Evolutionary conservation across 2,797 vertebrate genomes (phyloP), one percentile per base, ranked within the genome.

Genomic region (Chloroceryle inda): DNA sequence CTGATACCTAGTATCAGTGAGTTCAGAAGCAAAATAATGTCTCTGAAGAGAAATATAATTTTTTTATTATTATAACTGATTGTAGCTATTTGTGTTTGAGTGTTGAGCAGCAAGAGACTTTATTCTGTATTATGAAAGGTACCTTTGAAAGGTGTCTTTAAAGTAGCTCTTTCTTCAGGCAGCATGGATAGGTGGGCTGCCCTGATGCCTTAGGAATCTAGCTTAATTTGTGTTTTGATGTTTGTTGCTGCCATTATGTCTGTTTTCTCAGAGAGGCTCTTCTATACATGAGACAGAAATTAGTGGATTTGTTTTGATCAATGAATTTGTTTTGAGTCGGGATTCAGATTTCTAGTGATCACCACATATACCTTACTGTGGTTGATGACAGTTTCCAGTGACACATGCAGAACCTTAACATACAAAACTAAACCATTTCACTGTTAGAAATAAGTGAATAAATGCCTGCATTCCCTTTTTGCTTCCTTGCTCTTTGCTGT

Each of bases 121-220:
- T n/a, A 10, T 66, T 74, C 2, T 64, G 0, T 40, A 11, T 62
- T 69, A 11, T 0, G 1, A 69, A 71, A 56, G 6, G 11, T 50
- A 45, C 9, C 22, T 71, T 84, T 61, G 15, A 63, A 91, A 88
- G 24, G 2, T 85, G 5, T 31, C 26, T 80, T 74, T 44, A n/a
- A 47, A 84, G 58, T 37, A 71, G 5, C 9, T 55, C 68, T 90
- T 82, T 38, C 17, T 87, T 87, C 18, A 55, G 18, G 38, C 12
- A 44, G 2, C 26, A 11, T 50, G 11, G 38, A 8, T 76, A 47
- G 20, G 2, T 84, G 31, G 37, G 24, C 53, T 83, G 33, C 37
- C 40, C 33, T 61, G 42, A 4, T 71, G 38, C 3, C 18, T 87
- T 10, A 56, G 38, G 27, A 71, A 8, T 85, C 6, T 42, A n/a